Conservation (phyloP, 2,797 vertebrate genomes). For the Paramormyrops hopkinsi region DNA sequence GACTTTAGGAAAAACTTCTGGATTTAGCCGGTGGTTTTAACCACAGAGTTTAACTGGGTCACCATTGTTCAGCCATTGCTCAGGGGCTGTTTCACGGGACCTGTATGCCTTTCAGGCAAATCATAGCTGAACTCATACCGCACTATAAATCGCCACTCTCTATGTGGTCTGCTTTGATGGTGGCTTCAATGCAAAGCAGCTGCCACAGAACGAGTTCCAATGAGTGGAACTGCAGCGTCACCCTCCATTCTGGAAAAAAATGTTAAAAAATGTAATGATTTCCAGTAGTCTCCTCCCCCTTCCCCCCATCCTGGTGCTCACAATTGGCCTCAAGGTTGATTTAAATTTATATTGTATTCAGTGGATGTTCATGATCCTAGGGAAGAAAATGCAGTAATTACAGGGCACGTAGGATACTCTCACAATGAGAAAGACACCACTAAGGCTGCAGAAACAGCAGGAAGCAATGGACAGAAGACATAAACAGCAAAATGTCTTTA, state of each 20-base stretch:
- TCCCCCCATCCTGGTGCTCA: neutral
- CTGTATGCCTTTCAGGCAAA: neutral
- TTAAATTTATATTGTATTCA: neutral
- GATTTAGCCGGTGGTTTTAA: neutral
- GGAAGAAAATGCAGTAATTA: neutral
- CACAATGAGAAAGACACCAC: neutral
- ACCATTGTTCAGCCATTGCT: neutral
- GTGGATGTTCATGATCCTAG: neutral
- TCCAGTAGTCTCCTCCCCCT: neutral
- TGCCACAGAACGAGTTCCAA: neutral
- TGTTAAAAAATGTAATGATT: neutral
- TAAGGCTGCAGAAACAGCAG: neutral
- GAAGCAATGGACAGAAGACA: neutral
- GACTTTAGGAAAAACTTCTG: neutral
- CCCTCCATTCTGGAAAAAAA: neutral
- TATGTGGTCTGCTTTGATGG: neutral
- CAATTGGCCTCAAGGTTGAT: neutral
- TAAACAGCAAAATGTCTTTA: neutral
- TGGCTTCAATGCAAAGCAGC: neutral
- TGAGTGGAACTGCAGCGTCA: neutral
- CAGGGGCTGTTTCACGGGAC: neutral
- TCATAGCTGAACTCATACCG: neutral
- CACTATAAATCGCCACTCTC: neutral
- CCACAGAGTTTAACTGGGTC: neutral
- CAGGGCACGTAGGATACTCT: neutral